These are phyloP conservation scores for Napeogenes inachia DNA, from an alignment of 2,888 invertebrate species.

Conservation along the genomic window DNA sequence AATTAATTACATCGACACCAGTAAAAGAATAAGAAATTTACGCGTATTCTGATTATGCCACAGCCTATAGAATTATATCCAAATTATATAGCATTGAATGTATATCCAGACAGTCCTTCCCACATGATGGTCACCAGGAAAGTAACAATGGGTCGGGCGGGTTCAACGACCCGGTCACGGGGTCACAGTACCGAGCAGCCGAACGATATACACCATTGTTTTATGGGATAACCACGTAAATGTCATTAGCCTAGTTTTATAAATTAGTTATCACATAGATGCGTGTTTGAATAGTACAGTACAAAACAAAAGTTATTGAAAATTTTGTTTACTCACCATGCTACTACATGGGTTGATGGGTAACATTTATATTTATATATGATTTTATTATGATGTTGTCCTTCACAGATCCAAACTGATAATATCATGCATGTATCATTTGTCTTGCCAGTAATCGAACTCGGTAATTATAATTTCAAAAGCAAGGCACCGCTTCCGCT, in stretches of 20 bases:
- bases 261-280: constrained; percentile 3
- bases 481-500: not conserved
- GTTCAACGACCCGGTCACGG: constrained; percentile 64
- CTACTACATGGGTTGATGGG: no score
- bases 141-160: constrained; percentile 40
- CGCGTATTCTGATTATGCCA: no score
- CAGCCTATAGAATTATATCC: no score
- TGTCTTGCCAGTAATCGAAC: not conserved
- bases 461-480: constrained; percentile 1
- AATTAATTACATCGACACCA: no score
- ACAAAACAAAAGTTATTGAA: no score
- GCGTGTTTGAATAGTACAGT: no score
- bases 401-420: no score
- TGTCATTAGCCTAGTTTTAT: constrained; percentile 31
- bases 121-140: not conserved
- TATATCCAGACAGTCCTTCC: not conserved
- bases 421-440: not conserved
- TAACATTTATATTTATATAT: no score
- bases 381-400: no score
- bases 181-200: constrained; percentile 46
- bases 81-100: no score
- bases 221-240: constrained; percentile 29
- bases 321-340: not conserved
- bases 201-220: constrained; percentile 34
- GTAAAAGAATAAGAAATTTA: no score